Evolutionary conservation across 2,797 vertebrate genomes (phyloP).

Genomic region (Acanthopagrus latus): DNA sequence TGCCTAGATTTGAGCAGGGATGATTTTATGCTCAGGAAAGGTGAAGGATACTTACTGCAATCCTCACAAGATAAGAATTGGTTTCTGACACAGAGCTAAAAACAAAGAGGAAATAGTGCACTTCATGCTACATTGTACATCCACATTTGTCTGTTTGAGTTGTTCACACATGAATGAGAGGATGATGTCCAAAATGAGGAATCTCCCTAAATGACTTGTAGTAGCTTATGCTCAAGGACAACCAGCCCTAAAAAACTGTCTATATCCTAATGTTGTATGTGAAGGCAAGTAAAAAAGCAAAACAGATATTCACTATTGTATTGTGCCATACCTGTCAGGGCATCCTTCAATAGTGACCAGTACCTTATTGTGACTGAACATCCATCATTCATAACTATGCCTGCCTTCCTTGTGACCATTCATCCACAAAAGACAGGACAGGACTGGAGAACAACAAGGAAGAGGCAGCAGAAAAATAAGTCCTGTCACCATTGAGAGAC

Average conservation of each 20-base stretch:
- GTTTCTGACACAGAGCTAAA: neutral
- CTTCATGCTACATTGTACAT: neutral
- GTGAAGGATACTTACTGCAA: neutral
- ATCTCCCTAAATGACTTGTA: neutral
- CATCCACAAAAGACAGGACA: constrained; percentile 87
- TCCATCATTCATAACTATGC: constrained; percentile 78
- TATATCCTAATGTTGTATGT: neutral
- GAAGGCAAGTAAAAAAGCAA: neutral
- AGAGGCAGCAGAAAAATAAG: constrained; percentile 89
- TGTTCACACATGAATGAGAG: neutral
- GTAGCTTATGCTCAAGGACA: neutral
- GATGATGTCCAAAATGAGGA: constrained; percentile 6
- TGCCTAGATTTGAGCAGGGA: neutral
- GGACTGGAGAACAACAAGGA: constrained; percentile 90
- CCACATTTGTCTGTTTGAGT: neutral
- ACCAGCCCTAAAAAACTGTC: neutral
- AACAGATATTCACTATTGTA: neutral
- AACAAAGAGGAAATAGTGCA: neutral
- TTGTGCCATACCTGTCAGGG: constrained; percentile 4
- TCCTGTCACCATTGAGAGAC: constrained; percentile 65
- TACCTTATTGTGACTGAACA: constrained; percentile 24
- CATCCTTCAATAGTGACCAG: constrained; percentile 25
- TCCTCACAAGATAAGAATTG: neutral
- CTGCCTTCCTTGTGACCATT: constrained; percentile 72
- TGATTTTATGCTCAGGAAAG: neutral